Conservation (phyloP, 1,140 invertebrate genomes). For the Mesaphorura yosii region DNA sequence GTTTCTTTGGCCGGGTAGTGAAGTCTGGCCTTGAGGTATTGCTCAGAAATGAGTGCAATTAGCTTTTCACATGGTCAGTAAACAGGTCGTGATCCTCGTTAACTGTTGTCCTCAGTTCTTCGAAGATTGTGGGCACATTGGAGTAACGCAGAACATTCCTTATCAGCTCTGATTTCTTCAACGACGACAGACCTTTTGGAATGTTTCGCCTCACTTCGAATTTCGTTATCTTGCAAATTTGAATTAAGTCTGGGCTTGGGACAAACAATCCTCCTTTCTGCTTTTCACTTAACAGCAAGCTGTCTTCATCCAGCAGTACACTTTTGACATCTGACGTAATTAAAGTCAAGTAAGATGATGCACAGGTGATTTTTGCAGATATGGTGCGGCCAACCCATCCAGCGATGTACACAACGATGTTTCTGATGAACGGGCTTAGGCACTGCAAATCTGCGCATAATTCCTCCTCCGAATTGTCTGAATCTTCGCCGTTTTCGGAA, state of each 20-base stretch:
- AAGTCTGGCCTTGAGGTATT: neutral
- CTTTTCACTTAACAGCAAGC: neutral
- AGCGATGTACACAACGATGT: slow-evolving; percentile 30
- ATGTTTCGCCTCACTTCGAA: neutral
- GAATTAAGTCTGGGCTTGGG: neutral
- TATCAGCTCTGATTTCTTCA: neutral
- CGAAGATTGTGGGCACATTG: neutral
- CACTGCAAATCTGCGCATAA: neutral
- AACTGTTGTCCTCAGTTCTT: neutral
- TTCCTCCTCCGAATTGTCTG: neutral
- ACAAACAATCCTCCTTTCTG: slow-evolving; percentile 7
- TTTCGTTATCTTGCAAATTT: slow-evolving; percentile 3
- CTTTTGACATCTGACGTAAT: neutral
- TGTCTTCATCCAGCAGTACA: neutral
- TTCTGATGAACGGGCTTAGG: slow-evolving; percentile 30
- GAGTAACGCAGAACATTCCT: neutral
- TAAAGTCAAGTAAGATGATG: neutral
- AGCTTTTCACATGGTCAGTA: neutral
- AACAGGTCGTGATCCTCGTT: neutral
- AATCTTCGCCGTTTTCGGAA: too few relatives aligned
- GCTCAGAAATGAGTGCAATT: neutral
- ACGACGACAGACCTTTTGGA: neutral
- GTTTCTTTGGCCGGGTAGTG: neutral
- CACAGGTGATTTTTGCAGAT: neutral
- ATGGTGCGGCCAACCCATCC: slow-evolving; percentile 23